These are phyloP conservation scores for Isurus oxyrinchus DNA, from an alignment of 2,113 vertebrate genomes.

Conservation along the genomic window DNA sequence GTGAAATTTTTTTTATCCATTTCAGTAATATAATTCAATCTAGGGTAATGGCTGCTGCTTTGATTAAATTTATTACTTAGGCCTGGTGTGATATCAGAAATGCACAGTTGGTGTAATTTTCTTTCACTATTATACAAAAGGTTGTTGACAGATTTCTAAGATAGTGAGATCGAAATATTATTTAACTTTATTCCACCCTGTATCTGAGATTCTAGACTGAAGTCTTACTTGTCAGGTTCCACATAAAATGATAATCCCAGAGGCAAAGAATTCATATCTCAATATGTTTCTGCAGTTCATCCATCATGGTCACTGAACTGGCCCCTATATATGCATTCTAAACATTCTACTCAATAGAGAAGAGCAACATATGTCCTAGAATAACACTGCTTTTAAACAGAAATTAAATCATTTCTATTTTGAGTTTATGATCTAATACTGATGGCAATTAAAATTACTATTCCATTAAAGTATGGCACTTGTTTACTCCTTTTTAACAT, in stretches of 20 bases:
- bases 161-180: neutral
- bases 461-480: neutral
- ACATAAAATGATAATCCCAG: neutral
- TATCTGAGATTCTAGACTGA: neutral
- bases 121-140: neutral
- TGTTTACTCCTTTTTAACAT: neutral
- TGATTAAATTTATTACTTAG: neutral
- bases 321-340: neutral
- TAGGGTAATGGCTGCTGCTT: neutral
- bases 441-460: neutral
- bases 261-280: neutral
- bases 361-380: neutral
- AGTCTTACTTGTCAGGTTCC: neutral
- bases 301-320: neutral
- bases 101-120: neutral
- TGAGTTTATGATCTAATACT: neutral
- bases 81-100: neutral
- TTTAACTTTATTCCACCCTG: neutral
- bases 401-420: neutral
- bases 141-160: neutral
- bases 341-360: neutral
- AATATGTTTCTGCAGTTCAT: neutral
- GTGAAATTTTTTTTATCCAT: neutral
- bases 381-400: neutral
- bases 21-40: neutral